phyloP scores from a whole-genome alignment of 2,888 invertebrate genomes.

The Chelonus formosanus region DNA sequence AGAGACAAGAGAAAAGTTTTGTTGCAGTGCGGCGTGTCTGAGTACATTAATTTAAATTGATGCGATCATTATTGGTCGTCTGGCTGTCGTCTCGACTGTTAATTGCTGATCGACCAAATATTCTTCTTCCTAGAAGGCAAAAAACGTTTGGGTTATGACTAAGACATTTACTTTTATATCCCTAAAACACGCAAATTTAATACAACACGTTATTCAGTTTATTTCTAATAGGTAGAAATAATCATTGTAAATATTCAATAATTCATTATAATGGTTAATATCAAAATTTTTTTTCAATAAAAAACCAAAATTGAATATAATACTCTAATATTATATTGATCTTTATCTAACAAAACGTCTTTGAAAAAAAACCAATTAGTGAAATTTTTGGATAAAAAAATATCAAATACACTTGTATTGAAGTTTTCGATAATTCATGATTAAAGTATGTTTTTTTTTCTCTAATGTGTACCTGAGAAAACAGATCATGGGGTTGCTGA shows the following conservation, averaged over 20 bases:
- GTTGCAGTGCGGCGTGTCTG: constrained; percentile 44
- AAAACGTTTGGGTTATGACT: constrained; percentile 3
- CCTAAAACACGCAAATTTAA: not conserved
- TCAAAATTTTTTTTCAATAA: too few species aligned
- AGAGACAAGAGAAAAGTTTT: not conserved
- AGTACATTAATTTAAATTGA: constrained; percentile 63
- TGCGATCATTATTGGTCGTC: constrained; percentile 61
- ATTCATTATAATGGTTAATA: too few species aligned
- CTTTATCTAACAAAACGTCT: not conserved
- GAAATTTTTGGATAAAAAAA: too few species aligned
- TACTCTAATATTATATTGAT: not conserved
- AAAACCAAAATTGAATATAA: too few species aligned
- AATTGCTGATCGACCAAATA: constrained; percentile 56
- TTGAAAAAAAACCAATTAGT: too few species aligned
- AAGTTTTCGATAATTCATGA: too few species aligned
- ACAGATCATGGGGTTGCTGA: constrained; percentile 60
- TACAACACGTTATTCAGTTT: too few species aligned
- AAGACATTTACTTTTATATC: constrained; percentile 3
- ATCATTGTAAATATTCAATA: too few species aligned
- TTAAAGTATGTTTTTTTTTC: too few species aligned
- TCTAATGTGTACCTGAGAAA: constrained; percentile 48
- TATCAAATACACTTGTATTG: too few species aligned
- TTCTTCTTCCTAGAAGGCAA: constrained; percentile 56
- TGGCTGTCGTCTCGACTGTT: constrained; percentile 62
- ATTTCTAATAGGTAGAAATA: too few species aligned